A percentile compares a stretch with the other conserved stretches of the same genome.
Conservation (phyloP, 2,113 vertebrate genomes). For the Brachypodius melanocephalos region DNA sequence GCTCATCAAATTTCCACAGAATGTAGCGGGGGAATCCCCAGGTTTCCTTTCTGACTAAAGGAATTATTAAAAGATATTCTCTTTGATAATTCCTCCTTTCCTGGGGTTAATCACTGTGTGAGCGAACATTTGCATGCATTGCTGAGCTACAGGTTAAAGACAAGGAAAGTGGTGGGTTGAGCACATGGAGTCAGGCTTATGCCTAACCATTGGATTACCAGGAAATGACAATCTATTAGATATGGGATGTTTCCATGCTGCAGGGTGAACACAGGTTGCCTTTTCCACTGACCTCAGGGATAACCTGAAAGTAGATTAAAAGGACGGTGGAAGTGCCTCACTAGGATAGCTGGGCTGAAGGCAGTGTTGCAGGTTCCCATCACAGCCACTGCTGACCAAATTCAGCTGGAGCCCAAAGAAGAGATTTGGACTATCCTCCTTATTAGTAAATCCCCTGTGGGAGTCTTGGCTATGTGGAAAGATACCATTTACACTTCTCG, state of each 20-base stretch:
- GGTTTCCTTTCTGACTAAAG: neutral
- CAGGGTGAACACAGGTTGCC: neutral
- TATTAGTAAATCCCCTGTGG: neutral
- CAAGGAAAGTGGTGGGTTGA: neutral
- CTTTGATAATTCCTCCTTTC: neutral
- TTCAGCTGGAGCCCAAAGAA: neutral
- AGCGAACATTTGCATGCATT: neutral
- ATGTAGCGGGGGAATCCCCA: neutral
- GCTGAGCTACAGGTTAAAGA: conserved; percentile 2
- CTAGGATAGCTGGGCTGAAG: neutral
- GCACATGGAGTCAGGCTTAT: neutral
- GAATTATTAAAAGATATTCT: conserved; percentile 3
- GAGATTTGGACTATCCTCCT: neutral
- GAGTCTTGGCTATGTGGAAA: neutral
- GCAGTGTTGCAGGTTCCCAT: neutral
- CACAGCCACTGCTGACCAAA: neutral
- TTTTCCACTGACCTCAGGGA: neutral
- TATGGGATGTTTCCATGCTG: neutral
- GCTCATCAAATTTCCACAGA: neutral
- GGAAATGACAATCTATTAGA: neutral
- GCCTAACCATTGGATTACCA: neutral
- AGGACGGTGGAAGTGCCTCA: neutral
- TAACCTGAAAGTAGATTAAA: neutral
- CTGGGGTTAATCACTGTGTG: neutral
- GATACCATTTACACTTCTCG: neutral